These are phyloP conservation scores for Alaudala cheleensis DNA, from an alignment of 2,113 vertebrate species.

Conservation along the genomic window DNA sequence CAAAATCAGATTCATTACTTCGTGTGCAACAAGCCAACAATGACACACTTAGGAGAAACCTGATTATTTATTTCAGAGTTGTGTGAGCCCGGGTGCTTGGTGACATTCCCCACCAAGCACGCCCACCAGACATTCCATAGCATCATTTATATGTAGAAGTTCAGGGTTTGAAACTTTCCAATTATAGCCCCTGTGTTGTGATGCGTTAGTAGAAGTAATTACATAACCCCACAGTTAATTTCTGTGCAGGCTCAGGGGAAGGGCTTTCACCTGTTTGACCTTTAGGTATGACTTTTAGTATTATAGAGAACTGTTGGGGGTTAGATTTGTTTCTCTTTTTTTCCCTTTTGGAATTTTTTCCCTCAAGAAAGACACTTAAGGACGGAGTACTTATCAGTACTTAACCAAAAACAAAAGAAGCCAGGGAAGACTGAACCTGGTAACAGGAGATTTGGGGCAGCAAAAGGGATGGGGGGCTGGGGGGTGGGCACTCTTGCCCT, in stretches of 20 bases:
- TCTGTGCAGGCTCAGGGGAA: neutral
- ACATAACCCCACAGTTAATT: neutral
- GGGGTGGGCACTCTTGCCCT: no score
- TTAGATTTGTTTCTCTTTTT: no score
- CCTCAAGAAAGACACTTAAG: no score
- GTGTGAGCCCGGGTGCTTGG: accelerated
- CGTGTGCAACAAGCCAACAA: neutral
- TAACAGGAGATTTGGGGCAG: no score
- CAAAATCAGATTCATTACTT: neutral
- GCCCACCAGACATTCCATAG: neutral
- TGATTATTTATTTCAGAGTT: neutral
- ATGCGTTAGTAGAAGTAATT: neutral
- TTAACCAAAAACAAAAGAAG: no score
- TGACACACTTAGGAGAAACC: neutral
- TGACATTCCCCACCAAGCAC: no score
- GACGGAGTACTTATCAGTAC: no score
- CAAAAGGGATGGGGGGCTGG: no score
- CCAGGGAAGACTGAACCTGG: no score
- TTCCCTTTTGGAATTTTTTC: no score
- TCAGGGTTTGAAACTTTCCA: neutral
- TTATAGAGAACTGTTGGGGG: neutral
- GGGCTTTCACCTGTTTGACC: neutral
- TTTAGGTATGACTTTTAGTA: neutral
- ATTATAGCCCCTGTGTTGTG: neutral
- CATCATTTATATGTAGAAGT: neutral